Evolutionary conservation across 2,888 invertebrate genomes (phyloP).

Genomic region (Tenthredo scrophulariae): DNA sequence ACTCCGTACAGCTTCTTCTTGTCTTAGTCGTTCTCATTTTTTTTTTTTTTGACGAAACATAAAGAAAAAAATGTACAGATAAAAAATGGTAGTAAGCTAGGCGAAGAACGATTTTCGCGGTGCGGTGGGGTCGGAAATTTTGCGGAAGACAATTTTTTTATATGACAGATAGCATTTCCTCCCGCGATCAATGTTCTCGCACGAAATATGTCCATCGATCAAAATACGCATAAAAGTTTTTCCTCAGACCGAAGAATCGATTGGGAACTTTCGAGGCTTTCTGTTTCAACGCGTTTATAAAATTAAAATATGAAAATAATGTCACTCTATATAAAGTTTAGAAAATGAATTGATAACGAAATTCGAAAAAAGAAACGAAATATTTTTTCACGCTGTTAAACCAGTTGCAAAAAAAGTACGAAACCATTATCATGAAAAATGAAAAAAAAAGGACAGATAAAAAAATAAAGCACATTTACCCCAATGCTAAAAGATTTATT

Average conservation of each 20-base stretch:
- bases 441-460: no score
- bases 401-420: background rate
- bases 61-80: background rate
- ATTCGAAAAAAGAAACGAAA: background rate
- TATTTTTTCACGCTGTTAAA: no score
- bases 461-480: background rate
- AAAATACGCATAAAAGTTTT: background rate
- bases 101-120: background rate
- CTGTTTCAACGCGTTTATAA: background rate
- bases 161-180: slow-evolving; percentile 23
- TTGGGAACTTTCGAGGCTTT: background rate
- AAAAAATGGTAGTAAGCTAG: background rate
- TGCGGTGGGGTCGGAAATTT: background rate
- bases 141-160: slow-evolving; percentile 9
- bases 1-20: background rate
- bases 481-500: background rate
- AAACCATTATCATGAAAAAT: background rate
- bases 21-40: background rate
- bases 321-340: background rate
- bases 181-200: slow-evolving; percentile 24
- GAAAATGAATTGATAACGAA: background rate
- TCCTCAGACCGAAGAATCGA: background rate
- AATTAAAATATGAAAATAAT: background rate
- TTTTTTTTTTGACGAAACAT: background rate
- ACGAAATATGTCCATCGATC: slow-evolving; percentile 23